Evolutionary conservation across 2,888 invertebrate genomes (phyloP), one percentile per base, ranked within the genome.

Genomic region (Plebejus melissa): DNA sequence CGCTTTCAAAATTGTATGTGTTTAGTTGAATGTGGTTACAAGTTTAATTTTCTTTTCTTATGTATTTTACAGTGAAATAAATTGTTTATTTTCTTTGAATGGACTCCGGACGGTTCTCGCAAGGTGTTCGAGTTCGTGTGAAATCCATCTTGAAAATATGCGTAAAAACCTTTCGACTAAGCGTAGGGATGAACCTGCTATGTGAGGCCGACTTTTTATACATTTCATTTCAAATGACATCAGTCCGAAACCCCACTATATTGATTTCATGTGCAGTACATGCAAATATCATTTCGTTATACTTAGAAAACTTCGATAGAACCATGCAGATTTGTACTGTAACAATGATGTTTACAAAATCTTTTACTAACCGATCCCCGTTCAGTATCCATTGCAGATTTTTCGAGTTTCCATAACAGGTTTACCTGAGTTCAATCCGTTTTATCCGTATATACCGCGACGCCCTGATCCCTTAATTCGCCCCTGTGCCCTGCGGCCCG

Each of bases 391-490:
- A 46, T 46, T 46, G 9, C 46, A 46, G 9, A 46, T 46, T 54
- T 54, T 54, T 54, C 16, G 1, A 54, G 54, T 4, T 46, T 54
- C 16, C 54, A 54, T 54, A 54, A 16, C 54, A 54, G 4, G 50
- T 50, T 50, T 13, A 50, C 50, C 54, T 16, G 16, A 54, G 13
- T 16, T 54, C 9, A 54, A 54, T 1, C 54, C 54, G 54, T 16
- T 16, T 16, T 16, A 4, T 16, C 54, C 4, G 4, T 54, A 54
- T 13, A 16, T 16, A 16, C 54, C 4, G 16, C 54, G 16, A 54
- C 54, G 54, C 22, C 22, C 58, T 58, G 58, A 58, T 58, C 58
- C 58, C 58, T n/a, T 58, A 58, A 58, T 58, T 58, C 58, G 58
- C 22, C 58, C 22, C 58, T 58, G 4, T 7, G 22, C 58, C 58